Percentiles rank a stretch among this genome's conserved stretches.
These are phyloP conservation scores for Brachymystax lenok DNA, from an alignment of 2,797 vertebrate species.

Conservation along the genomic window DNA sequence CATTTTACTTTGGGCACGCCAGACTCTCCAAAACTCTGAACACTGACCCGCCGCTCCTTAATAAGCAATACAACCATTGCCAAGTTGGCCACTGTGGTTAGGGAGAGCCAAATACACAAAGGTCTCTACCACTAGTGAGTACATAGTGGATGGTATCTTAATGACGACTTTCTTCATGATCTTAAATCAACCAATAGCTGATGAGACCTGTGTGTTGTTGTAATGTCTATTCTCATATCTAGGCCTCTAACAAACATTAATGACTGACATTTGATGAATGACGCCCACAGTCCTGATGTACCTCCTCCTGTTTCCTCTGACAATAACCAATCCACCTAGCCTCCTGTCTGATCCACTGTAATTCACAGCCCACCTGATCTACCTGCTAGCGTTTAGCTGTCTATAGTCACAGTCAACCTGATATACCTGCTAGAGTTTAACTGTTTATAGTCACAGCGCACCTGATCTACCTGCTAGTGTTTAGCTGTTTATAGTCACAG, in stretches of 20 bases:
- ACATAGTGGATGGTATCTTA: constrained; percentile 15
- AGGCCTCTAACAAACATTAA: background rate
- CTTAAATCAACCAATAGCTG: no score
- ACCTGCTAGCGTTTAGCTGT: no score
- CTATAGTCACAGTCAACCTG: no score
- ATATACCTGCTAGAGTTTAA: no score
- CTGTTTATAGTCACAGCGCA: no score
- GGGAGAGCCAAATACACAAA: background rate
- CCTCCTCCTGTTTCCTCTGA: constrained; percentile 65
- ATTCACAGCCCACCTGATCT: background rate
- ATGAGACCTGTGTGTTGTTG: no score
- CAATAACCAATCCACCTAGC: constrained; percentile 58
- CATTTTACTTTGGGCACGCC: no score
- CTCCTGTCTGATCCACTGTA: constrained; percentile 71
- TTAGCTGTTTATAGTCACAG: no score
- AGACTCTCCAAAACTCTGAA: no score
- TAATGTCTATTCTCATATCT: background rate
- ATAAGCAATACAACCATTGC: background rate
- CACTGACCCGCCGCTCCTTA: background rate
- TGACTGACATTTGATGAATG: constrained; percentile 63
- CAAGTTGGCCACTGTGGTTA: background rate
- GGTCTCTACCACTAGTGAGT: background rate
- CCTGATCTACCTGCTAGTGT: no score
- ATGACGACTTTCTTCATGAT: background rate
- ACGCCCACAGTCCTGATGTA: constrained; percentile 46